phyloP scores from a whole-genome alignment of 2,888 invertebrate genomes.

The Lepidochitona cinerea region DNA sequence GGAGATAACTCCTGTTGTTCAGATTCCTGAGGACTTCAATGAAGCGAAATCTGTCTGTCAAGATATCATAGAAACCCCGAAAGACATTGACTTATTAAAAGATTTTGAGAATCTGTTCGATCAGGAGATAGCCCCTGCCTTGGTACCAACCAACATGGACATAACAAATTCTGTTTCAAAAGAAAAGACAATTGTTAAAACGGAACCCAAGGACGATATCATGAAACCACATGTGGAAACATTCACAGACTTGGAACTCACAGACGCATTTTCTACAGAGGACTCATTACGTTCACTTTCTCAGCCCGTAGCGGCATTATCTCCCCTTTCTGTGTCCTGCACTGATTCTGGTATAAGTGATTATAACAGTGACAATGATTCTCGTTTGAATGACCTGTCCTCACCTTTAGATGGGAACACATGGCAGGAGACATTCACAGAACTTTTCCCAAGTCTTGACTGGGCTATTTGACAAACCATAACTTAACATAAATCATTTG shows the following conservation, averaged over 20 bases:
- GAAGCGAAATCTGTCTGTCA: background rate
- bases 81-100: constrained; percentile 7
- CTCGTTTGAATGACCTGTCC: constrained; percentile 41
- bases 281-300: constrained; percentile 7
- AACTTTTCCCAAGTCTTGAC: constrained; percentile 39
- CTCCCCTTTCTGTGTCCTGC: constrained; percentile 11
- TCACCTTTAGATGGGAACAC: constrained; percentile 37
- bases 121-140: too few relatives aligned
- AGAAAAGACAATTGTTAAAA: background rate
- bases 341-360: constrained; percentile 35
- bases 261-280: background rate
- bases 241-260: background rate
- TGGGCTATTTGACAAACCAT: background rate
- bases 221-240: background rate
- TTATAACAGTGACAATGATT: constrained; percentile 52
- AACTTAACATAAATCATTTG: background rate
- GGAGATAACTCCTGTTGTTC: background rate
- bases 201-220: background rate
- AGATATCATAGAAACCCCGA: constrained; percentile 6
- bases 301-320: constrained; percentile 17
- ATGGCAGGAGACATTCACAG: constrained; percentile 61
- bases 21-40: background rate
- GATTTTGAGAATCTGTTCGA: background rate
- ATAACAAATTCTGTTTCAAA: background rate
- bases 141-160: background rate